These are phyloP conservation scores for Anoplolepis gracilipes DNA, from an alignment of 1,140 invertebrate species.

Conservation along the genomic window DNA sequence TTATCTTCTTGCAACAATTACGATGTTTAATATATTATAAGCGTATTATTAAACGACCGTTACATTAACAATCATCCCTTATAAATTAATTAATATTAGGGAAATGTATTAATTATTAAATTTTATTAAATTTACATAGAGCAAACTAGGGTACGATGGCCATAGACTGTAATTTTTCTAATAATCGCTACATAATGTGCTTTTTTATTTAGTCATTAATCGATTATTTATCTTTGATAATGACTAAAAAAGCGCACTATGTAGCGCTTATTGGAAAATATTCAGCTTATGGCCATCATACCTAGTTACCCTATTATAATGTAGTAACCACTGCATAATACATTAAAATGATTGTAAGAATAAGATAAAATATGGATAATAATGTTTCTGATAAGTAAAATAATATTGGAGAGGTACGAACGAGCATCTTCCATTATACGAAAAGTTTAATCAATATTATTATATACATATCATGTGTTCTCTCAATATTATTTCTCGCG, in stretches of 20 bases:
- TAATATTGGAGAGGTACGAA: too few species aligned
- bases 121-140: neutral
- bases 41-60: neutral
- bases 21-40: neutral
- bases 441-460: conserved; percentile 11
- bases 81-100: neutral
- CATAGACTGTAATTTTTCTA: too few species aligned
- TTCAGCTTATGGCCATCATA: too few species aligned
- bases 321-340: neutral
- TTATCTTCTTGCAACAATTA: conserved; percentile 12
- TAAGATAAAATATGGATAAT: neutral
- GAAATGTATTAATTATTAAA: too few species aligned
- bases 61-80: too few species aligned
- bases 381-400: conserved; percentile 6
- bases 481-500: conserved; percentile 63
- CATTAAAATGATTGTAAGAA: neutral
- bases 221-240: too few species aligned
- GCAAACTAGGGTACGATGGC: too few species aligned
- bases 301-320: too few species aligned
- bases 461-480: conserved; percentile 9
- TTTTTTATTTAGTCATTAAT: too few species aligned
- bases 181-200: too few species aligned
- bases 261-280: too few species aligned
- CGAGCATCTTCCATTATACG: neutral
- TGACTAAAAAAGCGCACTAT: too few species aligned